Percentiles rank a stretch among this genome's conserved stretches.
These are phyloP conservation scores for Zaprionus lachaisei DNA, from an alignment of 1,140 invertebrate species.

Conservation along the genomic window DNA sequence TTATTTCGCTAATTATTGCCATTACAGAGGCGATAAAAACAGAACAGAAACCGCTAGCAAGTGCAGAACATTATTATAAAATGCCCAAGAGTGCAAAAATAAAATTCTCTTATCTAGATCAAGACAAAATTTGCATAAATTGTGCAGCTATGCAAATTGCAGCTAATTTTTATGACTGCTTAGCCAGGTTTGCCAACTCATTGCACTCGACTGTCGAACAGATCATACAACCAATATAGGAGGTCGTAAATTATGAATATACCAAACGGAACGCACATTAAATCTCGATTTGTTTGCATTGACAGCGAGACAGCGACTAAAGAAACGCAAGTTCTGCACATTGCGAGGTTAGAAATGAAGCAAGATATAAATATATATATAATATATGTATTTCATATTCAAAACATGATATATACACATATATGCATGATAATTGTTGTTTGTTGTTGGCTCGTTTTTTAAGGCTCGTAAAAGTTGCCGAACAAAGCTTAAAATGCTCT, in stretches of 20 bases:
- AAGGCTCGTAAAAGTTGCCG: not conserved
- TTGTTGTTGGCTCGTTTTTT: no score
- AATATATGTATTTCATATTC: no score
- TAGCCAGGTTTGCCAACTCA: conserved; percentile 61
- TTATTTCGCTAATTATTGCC: conserved; percentile 65
- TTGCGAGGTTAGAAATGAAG: not conserved
- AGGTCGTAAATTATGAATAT: conserved; percentile 38
- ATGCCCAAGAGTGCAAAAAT: conserved; percentile 32
- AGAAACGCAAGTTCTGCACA: not conserved
- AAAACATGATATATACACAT: no score
- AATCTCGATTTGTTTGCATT: conserved; percentile 5
- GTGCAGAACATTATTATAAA: not conserved
- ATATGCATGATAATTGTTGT: no score
- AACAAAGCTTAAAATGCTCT: not conserved
- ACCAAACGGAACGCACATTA: conserved; percentile 9
- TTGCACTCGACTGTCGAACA: conserved; percentile 49
- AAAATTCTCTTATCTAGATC: conserved; percentile 66
- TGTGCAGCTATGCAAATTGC: conserved; percentile 77
- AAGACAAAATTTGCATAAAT: conserved; percentile 71
- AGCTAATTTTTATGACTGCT: conserved; percentile 76
- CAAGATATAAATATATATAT: no score
- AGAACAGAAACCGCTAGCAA: conserved; percentile 24
- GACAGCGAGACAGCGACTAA: conserved; percentile 6
- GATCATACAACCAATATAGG: conserved; percentile 21
- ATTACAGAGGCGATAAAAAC: conserved; percentile 77